Percentiles rank a stretch among this genome's conserved stretches.
phyloP scores from a whole-genome alignment of 2,113 vertebrate species.

The Oncorhynchus nerka region DNA sequence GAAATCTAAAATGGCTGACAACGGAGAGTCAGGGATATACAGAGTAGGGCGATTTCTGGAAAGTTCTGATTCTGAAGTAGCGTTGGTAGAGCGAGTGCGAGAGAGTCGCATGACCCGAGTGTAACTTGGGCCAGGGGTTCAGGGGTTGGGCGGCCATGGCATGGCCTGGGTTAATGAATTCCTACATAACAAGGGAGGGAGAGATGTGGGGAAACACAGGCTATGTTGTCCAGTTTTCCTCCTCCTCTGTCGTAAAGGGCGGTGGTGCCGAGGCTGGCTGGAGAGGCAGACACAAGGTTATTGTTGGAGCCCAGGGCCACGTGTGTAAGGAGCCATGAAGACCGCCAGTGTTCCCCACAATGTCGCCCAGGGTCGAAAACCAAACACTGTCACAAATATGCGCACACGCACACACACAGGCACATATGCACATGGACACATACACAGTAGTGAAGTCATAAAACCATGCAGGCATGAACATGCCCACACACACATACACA shows the following conservation, averaged over 20 bases:
- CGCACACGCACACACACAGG: background rate
- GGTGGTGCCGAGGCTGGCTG: too few species aligned
- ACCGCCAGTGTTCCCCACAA: slow-evolving; percentile 21
- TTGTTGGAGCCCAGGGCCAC: slow-evolving; percentile 23
- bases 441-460: too few species aligned
- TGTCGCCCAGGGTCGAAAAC: too few species aligned
- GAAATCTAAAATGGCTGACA: too few species aligned
- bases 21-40: background rate
- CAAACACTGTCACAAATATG: background rate
- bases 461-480: too few species aligned
- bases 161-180: slow-evolving; percentile 51
- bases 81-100: background rate
- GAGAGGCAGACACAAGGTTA: slow-evolving; percentile 16
- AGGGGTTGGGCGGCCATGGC: background rate
- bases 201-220: background rate
- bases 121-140: slow-evolving; percentile 17
- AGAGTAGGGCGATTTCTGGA: background rate
- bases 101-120: slow-evolving; percentile 1
- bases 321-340: slow-evolving; percentile 21
- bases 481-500: background rate
- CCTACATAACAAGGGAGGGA: slow-evolving; percentile 22
- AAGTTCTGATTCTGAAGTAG: background rate
- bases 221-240: background rate
- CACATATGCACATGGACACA: too few species aligned
- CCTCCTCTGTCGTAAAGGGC: too few species aligned